Evolutionary conservation across 2,113 vertebrate species (phyloP), one percentile per base, ranked within the genome.

Genomic region (Dipodomys spectabilis): DNA sequence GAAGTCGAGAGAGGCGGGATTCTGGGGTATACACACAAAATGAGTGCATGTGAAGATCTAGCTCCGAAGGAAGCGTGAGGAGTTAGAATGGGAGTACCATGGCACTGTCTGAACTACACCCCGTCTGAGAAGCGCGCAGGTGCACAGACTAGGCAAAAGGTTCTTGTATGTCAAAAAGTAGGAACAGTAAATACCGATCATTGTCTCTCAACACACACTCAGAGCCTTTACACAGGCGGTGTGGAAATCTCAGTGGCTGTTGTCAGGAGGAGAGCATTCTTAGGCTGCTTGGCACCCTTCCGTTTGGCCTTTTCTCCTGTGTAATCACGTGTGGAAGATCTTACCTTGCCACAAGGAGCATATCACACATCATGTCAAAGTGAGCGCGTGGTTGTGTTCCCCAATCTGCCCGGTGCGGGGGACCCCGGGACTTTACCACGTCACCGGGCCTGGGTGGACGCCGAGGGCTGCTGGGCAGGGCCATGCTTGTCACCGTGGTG

Each of bases 61-160:
- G n/a, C 90, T 93, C 92, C 90, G 93, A 53, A 91, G 53, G 72
- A 94, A 88, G 49, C 10, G 12, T 93, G 92, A 93, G 93, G 88
- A 95, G 93, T 95, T 89, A 89, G 85, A 93, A 96, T 95, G 1
- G 80, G 92, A 64, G 77, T 91, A 91, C 86, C 11, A 96, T 39
- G 39, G 3, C 77, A 28, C 62, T 84, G 67, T 39, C 77, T 94
- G 88, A 95, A 92, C 92, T 84, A 95, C n/a, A 92, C 68, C n/a
- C 64, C 20, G 28, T 62, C 67, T 93, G 71, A 86, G 86, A 93
- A 93, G 86, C 88, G 81, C 86, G 22, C 64, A 86, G 44, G 72
- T 62, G 71, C 11, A 71, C 53, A 92, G 86, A 79, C 82, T 77
- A 91, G 95, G 91, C 15, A 62, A 87, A 87, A 90, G 82, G 80